Base-by-base conservation (phyloP, 2,888 invertebrate genomes). In the Anagyrus pseudococci region DNA sequence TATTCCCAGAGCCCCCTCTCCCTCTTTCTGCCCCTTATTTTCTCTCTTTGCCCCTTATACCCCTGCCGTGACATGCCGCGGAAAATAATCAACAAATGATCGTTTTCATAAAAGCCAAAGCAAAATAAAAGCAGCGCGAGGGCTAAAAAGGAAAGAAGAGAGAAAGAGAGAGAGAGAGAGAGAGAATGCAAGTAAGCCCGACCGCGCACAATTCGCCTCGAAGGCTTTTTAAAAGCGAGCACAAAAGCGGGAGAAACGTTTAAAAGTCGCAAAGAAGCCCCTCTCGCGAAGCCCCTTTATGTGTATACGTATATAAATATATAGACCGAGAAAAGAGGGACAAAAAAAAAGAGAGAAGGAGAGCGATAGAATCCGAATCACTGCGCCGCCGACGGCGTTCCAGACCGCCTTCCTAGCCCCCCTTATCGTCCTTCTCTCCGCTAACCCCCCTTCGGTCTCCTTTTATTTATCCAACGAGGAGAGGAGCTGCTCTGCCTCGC, bases 221-320 rank as follows among this genome's bases (percentile, higher is more conserved):
- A 44, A 29, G 48, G n/a, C 40, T 25, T 49, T 58, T 58, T 41
- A 44, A 44, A 52, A 8, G 50, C 22, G n/a, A 22, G 50, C 7
- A 50, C 19, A 33, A 49, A 58, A 58, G 44, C 19, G n/a, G 23
- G n/a, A 37, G 23, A 22, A 37, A 46, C 17, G 52, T 44, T 46
- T 52, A 46, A 52, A 40, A 58, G 52, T 43, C 25, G 46, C 57
- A 25, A 41, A 19, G 44, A 54, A 29, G 20, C 44, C 7, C 43
- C 13, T 13, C 46, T 20, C 46, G 13, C 43, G 4, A 7, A 6
- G 4, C 23, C 26, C 7, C 3, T 15, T 1, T 15, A 10, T 8
- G 33, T 8, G 33, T 8, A 37, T 15, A 37, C 10, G 10, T 10
- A 29, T 10, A 29, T 10, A 29, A 29, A 29, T 10, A 10, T 29